Evolutionary conservation across 2,113 vertebrate species (phyloP).

Genomic region (Grus americana): DNA sequence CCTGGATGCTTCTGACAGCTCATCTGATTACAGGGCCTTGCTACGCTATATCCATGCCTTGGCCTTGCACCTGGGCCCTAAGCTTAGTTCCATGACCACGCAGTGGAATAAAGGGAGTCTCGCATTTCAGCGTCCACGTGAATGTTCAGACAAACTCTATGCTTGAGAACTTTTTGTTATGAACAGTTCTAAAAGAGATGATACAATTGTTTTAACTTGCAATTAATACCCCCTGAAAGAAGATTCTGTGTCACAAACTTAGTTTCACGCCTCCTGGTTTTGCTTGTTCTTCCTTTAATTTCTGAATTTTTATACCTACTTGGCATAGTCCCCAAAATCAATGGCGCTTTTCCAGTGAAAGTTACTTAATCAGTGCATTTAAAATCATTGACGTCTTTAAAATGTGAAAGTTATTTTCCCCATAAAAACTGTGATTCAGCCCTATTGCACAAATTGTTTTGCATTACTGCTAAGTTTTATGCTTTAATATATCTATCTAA

Average conservation of each 20-base stretch:
- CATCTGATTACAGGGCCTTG: background rate
- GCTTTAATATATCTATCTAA: background rate
- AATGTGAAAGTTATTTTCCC: background rate
- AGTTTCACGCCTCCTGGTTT: background rate
- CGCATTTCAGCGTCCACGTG: background rate
- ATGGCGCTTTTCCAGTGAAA: background rate
- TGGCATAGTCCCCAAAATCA: background rate
- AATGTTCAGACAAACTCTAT: background rate
- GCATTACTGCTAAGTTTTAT: background rate
- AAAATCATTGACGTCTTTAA: background rate
- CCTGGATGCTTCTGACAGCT: background rate
- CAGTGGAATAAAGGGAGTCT: background rate
- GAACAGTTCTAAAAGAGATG: background rate
- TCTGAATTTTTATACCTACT: background rate
- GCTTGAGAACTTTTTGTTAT: background rate
- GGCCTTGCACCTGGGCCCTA: background rate
- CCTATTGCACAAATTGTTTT: background rate
- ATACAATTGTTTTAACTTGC: background rate
- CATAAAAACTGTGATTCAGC: background rate
- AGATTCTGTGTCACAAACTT: background rate
- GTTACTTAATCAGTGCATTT: background rate
- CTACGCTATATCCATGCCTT: background rate
- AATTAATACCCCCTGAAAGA: background rate
- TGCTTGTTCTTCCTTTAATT: background rate
- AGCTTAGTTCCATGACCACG: background rate